These are phyloP conservation scores for Ephestia elutella DNA, from an alignment of 1,140 invertebrate genomes.

Conservation along the genomic window DNA sequence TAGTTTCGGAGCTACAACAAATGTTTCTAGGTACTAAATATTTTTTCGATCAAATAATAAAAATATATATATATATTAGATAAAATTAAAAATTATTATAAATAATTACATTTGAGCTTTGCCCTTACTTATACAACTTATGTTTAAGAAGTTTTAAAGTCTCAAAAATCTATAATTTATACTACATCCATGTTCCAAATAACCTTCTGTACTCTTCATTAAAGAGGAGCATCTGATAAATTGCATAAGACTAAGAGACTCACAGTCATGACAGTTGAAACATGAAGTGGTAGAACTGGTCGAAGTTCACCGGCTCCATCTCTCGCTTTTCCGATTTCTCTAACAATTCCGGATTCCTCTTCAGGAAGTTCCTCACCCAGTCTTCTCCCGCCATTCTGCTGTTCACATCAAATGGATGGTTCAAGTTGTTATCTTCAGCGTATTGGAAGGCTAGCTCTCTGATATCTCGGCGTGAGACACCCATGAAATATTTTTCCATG, in stretches of 20 bases:
- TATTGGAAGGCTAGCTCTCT: conserved; percentile 65
- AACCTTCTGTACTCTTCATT: too few relatives aligned
- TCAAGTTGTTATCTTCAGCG: conserved; percentile 60
- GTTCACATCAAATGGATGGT: conserved; percentile 64
- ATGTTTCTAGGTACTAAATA: neutral
- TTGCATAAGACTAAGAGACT: neutral
- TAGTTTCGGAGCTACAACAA: conserved; percentile 2
- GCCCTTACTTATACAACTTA: conserved; percentile 24
- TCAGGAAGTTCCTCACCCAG: conserved; percentile 68
- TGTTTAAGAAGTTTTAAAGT: neutral
- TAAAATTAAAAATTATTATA: conserved; percentile 17
- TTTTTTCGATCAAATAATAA: neutral
- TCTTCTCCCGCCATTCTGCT: conserved; percentile 66
- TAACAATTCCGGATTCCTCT: conserved; percentile 60
- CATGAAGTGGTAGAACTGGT: conserved; percentile 71
- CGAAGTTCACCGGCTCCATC: conserved; percentile 64
- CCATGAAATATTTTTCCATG: conserved; percentile 67
- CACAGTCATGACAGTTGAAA: conserved; percentile 56
- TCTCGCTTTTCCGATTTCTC: conserved; percentile 51
- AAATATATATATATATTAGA: too few relatives aligned
- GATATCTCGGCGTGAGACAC: conserved; percentile 62
- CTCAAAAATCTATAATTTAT: neutral
- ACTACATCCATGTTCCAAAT: neutral
- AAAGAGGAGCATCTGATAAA: neutral
- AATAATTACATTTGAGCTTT: conserved; percentile 42